Base-by-base conservation (phyloP, 2,113 vertebrate genomes). In the Tylochromis polylepis region DNA sequence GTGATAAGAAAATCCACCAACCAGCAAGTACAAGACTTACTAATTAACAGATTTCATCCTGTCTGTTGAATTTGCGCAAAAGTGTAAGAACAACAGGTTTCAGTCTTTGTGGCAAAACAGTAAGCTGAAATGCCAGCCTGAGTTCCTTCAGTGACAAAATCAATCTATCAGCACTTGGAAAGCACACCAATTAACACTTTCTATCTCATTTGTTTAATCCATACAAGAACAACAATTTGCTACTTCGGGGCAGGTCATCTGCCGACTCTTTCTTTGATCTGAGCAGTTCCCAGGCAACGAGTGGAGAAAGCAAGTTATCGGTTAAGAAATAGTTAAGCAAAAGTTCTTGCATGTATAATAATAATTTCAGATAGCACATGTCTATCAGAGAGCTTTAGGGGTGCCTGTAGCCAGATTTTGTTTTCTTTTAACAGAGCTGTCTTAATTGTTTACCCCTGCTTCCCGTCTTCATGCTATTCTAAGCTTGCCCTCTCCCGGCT, bases 241-340 rank as follows among this genome's bases (percentile, higher is more conserved):
- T 31, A 24, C 70, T 77, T 82, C 18, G 5, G 53, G 20, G 20
- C 10, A 22, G 67, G 18, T 82, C 58, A 51, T 84, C 55, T 85
- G 34, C 55, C 2, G 5, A 31, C 27, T 77, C 22, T 31, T 59
- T 38, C 29, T 80, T 79, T 38, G 36, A 83, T 82, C 12, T n/a
- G 31, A 81, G 24, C 31, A 59, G 88, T 90, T 87, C 56, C 84
- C 77, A 77, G 70, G 81, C 79, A 90, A 90, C 79, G 3, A 78
- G 16, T 41, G 1, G 16, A 59, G 41, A 81, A 49, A 53, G 38
- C 16, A 56, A 49, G 29, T 83, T 83, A 55, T 10, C 20, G 11
- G 34, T 59, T 70, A 83, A 83, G 22, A 82, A 84, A 46, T 6
- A 58, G 70, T 79, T 31, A 24, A 27, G 18, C 31, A 38, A 15